Evolutionary conservation across 2,797 vertebrate species (phyloP).

Genomic region (Rhyacichthys aspro): DNA sequence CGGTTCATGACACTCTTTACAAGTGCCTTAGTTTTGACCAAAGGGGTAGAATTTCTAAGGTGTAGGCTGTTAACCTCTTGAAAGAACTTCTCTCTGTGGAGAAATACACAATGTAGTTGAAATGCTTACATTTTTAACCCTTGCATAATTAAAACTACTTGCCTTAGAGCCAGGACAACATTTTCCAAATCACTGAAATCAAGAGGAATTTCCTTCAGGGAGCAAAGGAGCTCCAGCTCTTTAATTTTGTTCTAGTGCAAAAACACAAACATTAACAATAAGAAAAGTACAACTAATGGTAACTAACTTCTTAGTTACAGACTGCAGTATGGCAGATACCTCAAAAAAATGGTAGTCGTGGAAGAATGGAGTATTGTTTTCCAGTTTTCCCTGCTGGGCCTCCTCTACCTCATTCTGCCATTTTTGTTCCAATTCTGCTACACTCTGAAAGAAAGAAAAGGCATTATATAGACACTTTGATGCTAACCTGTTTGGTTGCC

Average conservation of each 20-base stretch:
- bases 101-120: neutral
- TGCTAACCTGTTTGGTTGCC: neutral
- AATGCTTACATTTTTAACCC: neutral
- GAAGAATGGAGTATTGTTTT: constrained; percentile 95
- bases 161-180: constrained; percentile 92
- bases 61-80: constrained; percentile 91
- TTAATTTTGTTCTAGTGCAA: constrained; percentile 93
- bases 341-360: constrained; percentile 98
- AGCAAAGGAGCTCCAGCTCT: constrained; percentile 95
- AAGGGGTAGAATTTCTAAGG: constrained; percentile 83
- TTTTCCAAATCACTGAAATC: constrained; percentile 96
- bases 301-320: neutral
- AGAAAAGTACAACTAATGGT: neutral
- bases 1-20: constrained; percentile 98
- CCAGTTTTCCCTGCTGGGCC: constrained; percentile 92
- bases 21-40: constrained; percentile 92
- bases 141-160: constrained; percentile 34
- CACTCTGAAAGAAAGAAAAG: constrained; percentile 81
- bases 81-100: constrained; percentile 92
- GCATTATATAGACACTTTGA: constrained; percentile 17
- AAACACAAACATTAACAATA: constrained; percentile 17
- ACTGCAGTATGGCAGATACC: constrained; percentile 69
- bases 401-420: constrained; percentile 98
- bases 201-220: constrained; percentile 93
- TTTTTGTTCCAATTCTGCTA: constrained; percentile 97